Conservation (phyloP, 2,888 invertebrate species). For the Sminthurinus aureus region DNA sequence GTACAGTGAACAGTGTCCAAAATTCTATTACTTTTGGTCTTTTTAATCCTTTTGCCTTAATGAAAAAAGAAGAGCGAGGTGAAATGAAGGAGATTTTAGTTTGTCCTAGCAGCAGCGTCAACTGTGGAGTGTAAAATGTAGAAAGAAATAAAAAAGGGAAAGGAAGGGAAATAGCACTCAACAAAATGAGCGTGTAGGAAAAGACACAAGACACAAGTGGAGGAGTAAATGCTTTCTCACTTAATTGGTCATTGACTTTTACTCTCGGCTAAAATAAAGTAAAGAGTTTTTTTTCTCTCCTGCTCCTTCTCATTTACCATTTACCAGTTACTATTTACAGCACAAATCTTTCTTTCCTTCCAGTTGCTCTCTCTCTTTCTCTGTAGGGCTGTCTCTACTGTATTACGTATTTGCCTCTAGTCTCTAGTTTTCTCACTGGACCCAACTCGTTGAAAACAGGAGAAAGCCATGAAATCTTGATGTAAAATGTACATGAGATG, state of each 20-base stretch:
- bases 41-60: no score
- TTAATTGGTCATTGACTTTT: constrained; percentile 35
- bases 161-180: constrained; percentile 20
- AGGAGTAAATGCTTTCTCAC: background rate
- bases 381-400: no score
- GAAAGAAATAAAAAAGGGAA: constrained; percentile 8
- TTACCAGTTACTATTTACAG: background rate
- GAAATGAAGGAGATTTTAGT: no score
- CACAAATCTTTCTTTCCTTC: background rate
- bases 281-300: background rate
- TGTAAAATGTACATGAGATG: no score
- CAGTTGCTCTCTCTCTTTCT: no score
- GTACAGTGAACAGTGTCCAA: no score
- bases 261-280: background rate
- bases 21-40: no score
- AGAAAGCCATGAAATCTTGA: background rate
- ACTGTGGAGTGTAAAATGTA: background rate
- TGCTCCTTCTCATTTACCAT: background rate
- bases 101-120: no score
- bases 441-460: background rate
- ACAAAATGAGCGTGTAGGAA: constrained; percentile 11
- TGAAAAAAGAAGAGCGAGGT: no score
- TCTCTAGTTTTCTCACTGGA: no score
- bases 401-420: no score
- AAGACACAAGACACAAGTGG: background rate